phyloP scores from a whole-genome alignment of 1,140 invertebrate species.

The Leptopilina boulardi region DNA sequence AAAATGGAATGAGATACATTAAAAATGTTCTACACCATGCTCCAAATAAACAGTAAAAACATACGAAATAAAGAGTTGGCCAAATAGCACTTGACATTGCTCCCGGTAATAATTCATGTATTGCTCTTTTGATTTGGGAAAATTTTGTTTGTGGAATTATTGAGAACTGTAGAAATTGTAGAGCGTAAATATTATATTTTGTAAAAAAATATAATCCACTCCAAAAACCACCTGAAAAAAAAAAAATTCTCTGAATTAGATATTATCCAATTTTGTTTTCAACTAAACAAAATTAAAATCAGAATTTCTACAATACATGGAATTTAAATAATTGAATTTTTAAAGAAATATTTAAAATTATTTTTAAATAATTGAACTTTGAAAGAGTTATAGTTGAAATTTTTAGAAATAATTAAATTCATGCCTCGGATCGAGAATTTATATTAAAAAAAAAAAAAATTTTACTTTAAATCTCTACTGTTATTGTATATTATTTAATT shows the following conservation, averaged over 20 bases:
- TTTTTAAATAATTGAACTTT: no score
- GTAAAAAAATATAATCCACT: constrained; percentile 83
- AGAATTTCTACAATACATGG: no score
- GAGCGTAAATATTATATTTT: constrained; percentile 75
- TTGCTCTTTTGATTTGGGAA: constrained; percentile 78
- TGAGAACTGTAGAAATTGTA: constrained; percentile 76
- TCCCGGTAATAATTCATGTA: constrained; percentile 77
- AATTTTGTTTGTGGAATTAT: constrained; percentile 82
- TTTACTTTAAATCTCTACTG: no score
- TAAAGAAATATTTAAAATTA: no score
- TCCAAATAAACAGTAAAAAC: constrained; percentile 79
- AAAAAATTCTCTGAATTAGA: neutral
- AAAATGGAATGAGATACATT: constrained; percentile 49
- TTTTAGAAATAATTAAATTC: no score
- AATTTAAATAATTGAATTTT: no score
- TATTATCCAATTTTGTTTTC: neutral
- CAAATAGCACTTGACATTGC: constrained; percentile 78
- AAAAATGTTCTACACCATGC: constrained; percentile 65
- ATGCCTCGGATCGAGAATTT: no score
- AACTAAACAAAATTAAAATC: neutral
- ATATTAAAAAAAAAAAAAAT: no score
- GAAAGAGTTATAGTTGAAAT: no score
- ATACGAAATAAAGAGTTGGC: constrained; percentile 79
- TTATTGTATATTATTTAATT: no score
- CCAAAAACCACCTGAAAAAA: constrained; percentile 78